These are phyloP conservation scores for Copidosoma aretas DNA, from an alignment of 2,888 invertebrate species.

Conservation along the genomic window DNA sequence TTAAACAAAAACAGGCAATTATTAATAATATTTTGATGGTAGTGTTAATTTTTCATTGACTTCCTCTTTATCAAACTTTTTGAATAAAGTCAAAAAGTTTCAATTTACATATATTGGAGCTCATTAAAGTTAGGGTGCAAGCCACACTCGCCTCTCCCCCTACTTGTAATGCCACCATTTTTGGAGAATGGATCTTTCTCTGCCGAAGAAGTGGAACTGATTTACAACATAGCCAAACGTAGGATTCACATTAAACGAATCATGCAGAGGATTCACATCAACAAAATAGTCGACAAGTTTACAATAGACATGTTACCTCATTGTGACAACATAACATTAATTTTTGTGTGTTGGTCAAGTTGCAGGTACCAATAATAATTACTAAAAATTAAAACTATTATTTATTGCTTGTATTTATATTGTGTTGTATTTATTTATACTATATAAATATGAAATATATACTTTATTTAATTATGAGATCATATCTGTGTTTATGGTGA, in stretches of 20 bases:
- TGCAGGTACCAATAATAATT: slow-evolving; percentile 33
- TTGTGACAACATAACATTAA: slow-evolving; percentile 31
- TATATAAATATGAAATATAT: not conserved
- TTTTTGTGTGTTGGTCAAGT: slow-evolving; percentile 38
- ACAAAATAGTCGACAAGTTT: slow-evolving; percentile 30
- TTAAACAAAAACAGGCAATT: no score
- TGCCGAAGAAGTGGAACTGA: slow-evolving; percentile 30
- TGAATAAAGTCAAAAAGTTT: no score
- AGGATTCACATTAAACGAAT: slow-evolving; percentile 37
- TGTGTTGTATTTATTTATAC: not conserved
- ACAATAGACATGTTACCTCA: slow-evolving; percentile 14
- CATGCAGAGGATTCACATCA: slow-evolving; percentile 35
- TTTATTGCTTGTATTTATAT: slow-evolving; percentile 5
- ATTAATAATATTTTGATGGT: no score
- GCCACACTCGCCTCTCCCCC: no score
- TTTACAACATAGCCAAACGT: slow-evolving; percentile 33
- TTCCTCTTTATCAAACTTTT: no score
- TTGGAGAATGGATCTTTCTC: slow-evolving; percentile 21
- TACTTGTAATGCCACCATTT: slow-evolving; percentile 42
- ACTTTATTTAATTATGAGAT: no score
- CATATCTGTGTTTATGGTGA: no score
- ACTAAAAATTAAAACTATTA: slow-evolving; percentile 5
- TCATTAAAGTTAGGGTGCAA: no score
- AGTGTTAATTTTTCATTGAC: no score
- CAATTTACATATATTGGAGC: no score